Evolutionary conservation across 2,888 invertebrate genomes (phyloP).

Genomic region (Polylopha cassiicola): DNA sequence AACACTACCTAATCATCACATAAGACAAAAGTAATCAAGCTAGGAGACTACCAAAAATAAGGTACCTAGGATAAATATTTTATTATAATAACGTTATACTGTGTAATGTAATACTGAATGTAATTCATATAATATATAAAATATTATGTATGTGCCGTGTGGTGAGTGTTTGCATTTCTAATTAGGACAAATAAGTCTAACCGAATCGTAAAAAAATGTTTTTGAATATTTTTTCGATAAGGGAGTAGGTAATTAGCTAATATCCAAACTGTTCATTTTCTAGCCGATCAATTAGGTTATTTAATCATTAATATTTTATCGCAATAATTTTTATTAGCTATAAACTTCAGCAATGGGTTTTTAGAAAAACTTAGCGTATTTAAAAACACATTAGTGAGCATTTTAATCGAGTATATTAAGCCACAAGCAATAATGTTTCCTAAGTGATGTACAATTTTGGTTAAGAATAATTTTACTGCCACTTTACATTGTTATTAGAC

Average conservation of each 20-base stretch:
- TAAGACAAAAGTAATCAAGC: slow-evolving; percentile 34
- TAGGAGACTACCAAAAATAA: slow-evolving; percentile 65
- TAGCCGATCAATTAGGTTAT: slow-evolving; percentile 22
- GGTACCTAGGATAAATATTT: slow-evolving; percentile 48
- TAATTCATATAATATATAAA: slow-evolving; percentile 54
- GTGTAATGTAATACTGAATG: slow-evolving; percentile 55
- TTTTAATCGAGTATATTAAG: slow-evolving; percentile 37
- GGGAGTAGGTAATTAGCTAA: slow-evolving; percentile 33
- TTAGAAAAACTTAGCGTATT: slow-evolving; percentile 35
- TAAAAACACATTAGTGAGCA: slow-evolving; percentile 33
- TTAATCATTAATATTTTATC: slow-evolving; percentile 25
- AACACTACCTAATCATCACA: slow-evolving; percentile 16
- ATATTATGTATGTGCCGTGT: slow-evolving; percentile 23
- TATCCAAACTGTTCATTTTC: slow-evolving; percentile 37
- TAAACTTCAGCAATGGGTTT: slow-evolving; percentile 32
- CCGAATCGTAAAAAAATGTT: no score
- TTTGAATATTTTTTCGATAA: slow-evolving; percentile 28
- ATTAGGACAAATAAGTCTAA: slow-evolving; percentile 13
- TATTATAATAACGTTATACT: slow-evolving; percentile 43
- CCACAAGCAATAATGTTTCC: slow-evolving; percentile 54
- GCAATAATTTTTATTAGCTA: slow-evolving; percentile 29
- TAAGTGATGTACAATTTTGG: slow-evolving; percentile 55
- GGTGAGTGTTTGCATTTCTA: slow-evolving; percentile 21
- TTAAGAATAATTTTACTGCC: slow-evolving; percentile 23
- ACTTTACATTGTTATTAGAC: not conserved